Base-by-base conservation (phyloP, 2,113 vertebrate genomes). In the Manacus vitellinus region DNA sequence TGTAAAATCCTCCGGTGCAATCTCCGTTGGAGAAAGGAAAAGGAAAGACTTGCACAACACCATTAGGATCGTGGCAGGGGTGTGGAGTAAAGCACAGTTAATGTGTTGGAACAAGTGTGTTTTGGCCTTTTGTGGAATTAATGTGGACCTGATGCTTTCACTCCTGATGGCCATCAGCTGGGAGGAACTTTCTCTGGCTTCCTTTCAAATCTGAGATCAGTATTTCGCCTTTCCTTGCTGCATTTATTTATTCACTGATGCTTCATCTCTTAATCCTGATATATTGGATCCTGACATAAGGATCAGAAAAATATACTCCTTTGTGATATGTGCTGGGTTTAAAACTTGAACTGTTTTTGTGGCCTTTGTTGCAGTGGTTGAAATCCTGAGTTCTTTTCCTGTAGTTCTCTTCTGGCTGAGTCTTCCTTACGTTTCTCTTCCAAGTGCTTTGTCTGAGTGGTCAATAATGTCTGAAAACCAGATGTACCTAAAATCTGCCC, bases 101-200 rank as follows among this genome's bases (percentile, higher is more conserved):
- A 97, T 97, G 97, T 95, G 80, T 84, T 97, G 88, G 97, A 97
- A 96, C 93, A 63, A 95, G 93, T 88, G 93, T 95, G 89, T 73
- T 97, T 97, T 97, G 97, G 97, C 96, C 88, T 94, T 94, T 97
- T 91, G 85, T 54, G 46, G 41, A 74, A 88, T 96, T 93, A 83
- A 92, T 95, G 94, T 88, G 21, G 90, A 61, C 87, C 85, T 73
- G 92, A 78, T 95, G 89, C 65, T 46, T 92, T 76, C 39, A 6
- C 52, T 90, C 44, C 63, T 52, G 51, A 74, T 71, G 66, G 85
- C 72, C 85, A 43, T 96, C 88, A 66, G 90, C 80, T 94, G 85
- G n/a, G 74, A 85, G 12, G 81, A 74, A 63, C 97, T 89, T 70
- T 66, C 59, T 18, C 52, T 94, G 96, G 96, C 94, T 91, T 27